A percentile compares a stretch with the other conserved stretches of the same genome.
These are phyloP conservation scores for Notechis scutatus DNA, from an alignment of 2,113 vertebrate genomes.

Conservation along the genomic window DNA sequence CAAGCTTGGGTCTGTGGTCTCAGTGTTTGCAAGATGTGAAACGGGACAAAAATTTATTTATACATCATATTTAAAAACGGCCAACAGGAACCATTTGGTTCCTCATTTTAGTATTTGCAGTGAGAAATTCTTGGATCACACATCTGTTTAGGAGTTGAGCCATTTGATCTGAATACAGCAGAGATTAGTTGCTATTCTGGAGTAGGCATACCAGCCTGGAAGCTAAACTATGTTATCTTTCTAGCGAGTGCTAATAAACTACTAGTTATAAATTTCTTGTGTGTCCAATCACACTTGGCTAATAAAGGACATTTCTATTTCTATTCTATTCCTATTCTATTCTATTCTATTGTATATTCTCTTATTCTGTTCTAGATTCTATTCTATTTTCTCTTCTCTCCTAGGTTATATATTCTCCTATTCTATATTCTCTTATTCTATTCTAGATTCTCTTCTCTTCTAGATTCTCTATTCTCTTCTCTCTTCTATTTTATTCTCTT, in stretches of 20 bases:
- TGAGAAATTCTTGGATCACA: not conserved
- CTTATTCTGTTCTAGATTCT: no score
- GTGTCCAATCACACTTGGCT: not conserved
- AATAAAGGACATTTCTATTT: not conserved
- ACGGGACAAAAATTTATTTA: not conserved
- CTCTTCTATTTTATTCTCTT: no score
- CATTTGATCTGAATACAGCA: not conserved
- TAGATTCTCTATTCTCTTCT: no score
- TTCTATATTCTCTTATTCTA: no score
- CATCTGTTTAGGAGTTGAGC: not conserved
- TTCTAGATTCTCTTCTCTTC: no score
- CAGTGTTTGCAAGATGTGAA: not conserved
- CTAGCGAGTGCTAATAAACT: not conserved
- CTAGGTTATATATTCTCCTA: no score
- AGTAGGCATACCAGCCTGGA: not conserved
- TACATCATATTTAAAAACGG: not conserved
- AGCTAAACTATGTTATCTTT: not conserved
- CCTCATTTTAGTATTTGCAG: not conserved
- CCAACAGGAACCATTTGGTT: not conserved
- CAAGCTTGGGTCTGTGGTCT: not conserved
- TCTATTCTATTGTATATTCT: no score
- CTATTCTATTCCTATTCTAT: not conserved
- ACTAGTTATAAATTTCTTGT: not conserved
- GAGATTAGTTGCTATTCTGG: not conserved
- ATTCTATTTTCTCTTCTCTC: no score